Percentiles rank a stretch among this genome's conserved stretches.
Evolutionary conservation across 1,140 invertebrate genomes (phyloP).

Genomic region (Augochlora pura): DNA sequence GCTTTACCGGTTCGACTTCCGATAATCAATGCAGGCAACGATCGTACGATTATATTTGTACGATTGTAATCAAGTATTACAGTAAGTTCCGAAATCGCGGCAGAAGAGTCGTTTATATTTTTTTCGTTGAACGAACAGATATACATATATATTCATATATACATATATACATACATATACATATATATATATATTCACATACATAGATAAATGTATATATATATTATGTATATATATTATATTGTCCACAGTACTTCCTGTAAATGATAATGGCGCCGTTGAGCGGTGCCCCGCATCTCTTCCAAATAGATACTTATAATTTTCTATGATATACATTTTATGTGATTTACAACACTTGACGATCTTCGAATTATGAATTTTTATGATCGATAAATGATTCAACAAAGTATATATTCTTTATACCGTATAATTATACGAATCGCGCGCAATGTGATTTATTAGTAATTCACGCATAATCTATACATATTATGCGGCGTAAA

Average conservation of each 20-base stretch:
- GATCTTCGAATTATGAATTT: background rate
- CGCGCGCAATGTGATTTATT: background rate
- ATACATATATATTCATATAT: too few relatives aligned
- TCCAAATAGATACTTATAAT: constrained; percentile 31
- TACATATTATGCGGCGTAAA: background rate
- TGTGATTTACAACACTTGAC: background rate
- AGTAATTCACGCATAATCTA: background rate
- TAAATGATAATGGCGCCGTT: background rate
- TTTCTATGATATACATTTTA: constrained; percentile 39
- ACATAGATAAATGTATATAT: too few relatives aligned
- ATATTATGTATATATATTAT: background rate
- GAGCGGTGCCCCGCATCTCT: background rate
- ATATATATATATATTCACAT: background rate
- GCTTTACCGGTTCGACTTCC: too few relatives aligned
- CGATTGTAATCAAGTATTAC: constrained; percentile 22
- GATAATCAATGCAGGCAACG: too few relatives aligned
- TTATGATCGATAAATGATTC: background rate
- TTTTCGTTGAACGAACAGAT: background rate
- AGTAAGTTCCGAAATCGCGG: background rate
- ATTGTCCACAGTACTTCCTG: background rate
- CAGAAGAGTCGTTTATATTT: background rate
- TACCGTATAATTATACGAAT: background rate
- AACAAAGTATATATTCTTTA: background rate
- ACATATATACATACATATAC: background rate
- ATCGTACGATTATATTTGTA: too few relatives aligned